phyloP scores from a whole-genome alignment of 2,888 invertebrate genomes.

The Ichneumon xanthorius region DNA sequence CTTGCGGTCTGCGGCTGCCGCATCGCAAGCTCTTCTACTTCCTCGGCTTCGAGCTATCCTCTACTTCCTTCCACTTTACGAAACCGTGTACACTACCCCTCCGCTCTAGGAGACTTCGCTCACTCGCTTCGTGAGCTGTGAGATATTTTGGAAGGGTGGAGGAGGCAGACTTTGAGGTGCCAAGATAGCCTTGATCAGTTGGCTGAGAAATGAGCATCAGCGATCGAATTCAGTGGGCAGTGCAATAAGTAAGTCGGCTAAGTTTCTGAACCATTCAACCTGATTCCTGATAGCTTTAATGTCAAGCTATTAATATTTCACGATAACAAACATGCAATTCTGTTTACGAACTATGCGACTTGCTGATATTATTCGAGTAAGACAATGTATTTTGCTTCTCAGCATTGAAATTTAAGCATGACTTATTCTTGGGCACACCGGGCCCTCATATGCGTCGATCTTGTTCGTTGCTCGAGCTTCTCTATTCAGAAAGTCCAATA shows the following conservation, averaged over 20 bases:
- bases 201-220: slow-evolving; percentile 1
- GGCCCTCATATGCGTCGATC: background rate
- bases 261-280: background rate
- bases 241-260: background rate
- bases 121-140: slow-evolving; percentile 11
- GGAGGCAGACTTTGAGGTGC: slow-evolving; percentile 9
- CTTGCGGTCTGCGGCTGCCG: slow-evolving; percentile 55
- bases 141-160: background rate
- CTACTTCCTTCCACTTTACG: slow-evolving; percentile 35
- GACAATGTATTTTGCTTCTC: background rate
- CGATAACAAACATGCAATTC: background rate
- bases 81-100: slow-evolving; percentile 25
- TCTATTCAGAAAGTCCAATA: slow-evolving; percentile 28
- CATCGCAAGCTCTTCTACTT: slow-evolving; percentile 57
- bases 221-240: slow-evolving; percentile 19
- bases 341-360: background rate
- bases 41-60: slow-evolving; percentile 18
- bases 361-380: background rate
- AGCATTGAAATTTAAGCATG: background rate
- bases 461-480: slow-evolving; percentile 30
- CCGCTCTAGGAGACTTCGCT: slow-evolving; percentile 31
- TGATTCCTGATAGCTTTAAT: background rate
- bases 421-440: background rate
- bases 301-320: background rate
- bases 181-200: background rate